Evolutionary conservation across 2,113 vertebrate species (phyloP).

Genomic region (Lutjanus erythropterus): DNA sequence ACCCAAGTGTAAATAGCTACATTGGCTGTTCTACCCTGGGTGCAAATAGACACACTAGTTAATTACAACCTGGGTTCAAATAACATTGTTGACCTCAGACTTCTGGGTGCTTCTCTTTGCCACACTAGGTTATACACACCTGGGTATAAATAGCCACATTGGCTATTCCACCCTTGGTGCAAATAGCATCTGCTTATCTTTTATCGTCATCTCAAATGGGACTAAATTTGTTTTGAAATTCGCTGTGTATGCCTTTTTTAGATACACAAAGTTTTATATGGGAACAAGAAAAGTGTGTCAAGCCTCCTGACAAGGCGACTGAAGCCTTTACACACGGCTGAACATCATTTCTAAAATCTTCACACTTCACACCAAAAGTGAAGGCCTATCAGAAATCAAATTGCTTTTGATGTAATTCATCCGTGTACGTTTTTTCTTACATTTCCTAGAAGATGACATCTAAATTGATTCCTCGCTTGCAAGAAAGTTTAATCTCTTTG

Average conservation of each 20-base stretch:
- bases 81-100: no score
- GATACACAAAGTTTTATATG: slow-evolving; percentile 4
- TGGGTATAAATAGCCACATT: no score
- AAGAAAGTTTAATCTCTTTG: slow-evolving; percentile 66
- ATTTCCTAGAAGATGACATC: slow-evolving; percentile 49
- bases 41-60: no score
- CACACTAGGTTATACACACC: no score
- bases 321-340: neutral
- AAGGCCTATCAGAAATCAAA: slow-evolving; percentile 35
- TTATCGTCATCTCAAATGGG: neutral
- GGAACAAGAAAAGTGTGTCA: neutral
- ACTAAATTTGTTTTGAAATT: neutral
- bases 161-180: no score
- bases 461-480: slow-evolving; percentile 55
- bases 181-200: neutral
- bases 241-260: neutral
- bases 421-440: slow-evolving; percentile 27
- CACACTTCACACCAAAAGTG: slow-evolving; percentile 2
- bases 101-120: no score
- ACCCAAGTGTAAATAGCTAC: no score
- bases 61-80: no score
- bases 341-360: slow-evolving; percentile 38
- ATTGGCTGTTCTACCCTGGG: no score
- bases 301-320: neutral
- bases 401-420: slow-evolving; percentile 49